Conservation (phyloP, 2,113 vertebrate species). For the Zeus faber region DNA sequence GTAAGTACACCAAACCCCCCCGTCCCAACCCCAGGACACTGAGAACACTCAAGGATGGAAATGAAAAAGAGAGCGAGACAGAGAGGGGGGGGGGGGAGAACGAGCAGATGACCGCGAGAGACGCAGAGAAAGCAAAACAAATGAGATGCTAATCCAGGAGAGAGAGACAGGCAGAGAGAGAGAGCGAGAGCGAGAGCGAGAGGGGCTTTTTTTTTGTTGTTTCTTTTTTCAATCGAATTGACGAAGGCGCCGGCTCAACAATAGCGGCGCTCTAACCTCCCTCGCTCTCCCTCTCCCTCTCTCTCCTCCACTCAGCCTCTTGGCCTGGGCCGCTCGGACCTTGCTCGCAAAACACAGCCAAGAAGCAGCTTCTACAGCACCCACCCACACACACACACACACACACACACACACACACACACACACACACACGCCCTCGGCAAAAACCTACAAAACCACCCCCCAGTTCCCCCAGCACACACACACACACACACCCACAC, state of each 20-base stretch:
- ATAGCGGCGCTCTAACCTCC: no score
- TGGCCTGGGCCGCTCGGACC: slow-evolving; percentile 48
- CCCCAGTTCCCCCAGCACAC: not conserved
- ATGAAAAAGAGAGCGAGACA: slow-evolving; percentile 16
- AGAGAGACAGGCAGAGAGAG: no score
- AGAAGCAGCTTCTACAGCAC: no score
- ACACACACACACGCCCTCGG: not conserved
- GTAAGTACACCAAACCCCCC: no score
- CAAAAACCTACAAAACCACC: not conserved
- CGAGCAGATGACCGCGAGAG: slow-evolving; percentile 11
- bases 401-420: not conserved
- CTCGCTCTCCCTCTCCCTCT: not conserved
- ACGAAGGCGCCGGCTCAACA: no score
- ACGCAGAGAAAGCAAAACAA: slow-evolving; percentile 25
- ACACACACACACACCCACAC: slow-evolving; percentile 6
- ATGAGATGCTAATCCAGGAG: slow-evolving; percentile 65
- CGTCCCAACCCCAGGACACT: no score
- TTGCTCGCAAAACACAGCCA: no score
- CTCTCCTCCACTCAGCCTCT: slow-evolving; percentile 30
- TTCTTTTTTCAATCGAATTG: slow-evolving; percentile 3
- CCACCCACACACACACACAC: not conserved
- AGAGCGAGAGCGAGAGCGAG: no score
- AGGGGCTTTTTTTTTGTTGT: no score
- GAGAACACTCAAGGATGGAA: slow-evolving; percentile 1
- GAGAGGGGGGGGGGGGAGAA: slow-evolving; percentile 14